Evolutionary conservation across 1,140 invertebrate species (phyloP).

Genomic region (Leptinotarsa texana): DNA sequence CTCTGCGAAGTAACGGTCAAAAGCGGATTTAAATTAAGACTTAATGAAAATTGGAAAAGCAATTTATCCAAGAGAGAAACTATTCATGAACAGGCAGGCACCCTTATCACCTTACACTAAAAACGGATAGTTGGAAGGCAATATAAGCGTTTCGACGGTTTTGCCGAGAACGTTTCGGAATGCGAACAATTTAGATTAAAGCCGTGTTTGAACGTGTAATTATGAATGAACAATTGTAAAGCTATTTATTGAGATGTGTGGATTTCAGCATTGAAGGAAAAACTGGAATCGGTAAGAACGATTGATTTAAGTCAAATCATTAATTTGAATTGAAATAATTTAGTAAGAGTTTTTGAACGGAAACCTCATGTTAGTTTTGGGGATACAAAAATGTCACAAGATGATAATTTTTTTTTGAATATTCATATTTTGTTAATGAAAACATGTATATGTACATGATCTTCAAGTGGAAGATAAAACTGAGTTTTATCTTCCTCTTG

Average conservation of each 20-base stretch:
- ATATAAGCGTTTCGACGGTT: conserved; percentile 27
- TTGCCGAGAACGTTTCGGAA: conserved; percentile 14
- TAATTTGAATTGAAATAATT: too few relatives aligned
- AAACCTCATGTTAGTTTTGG: too few relatives aligned
- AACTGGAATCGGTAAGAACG: too few relatives aligned
- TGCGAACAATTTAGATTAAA: conserved; percentile 29
- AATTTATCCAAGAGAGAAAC: conserved; percentile 31
- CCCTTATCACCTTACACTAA: conserved; percentile 23
- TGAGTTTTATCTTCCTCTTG: too few relatives aligned
- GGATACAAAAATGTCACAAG: too few relatives aligned
- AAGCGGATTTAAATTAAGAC: conserved; percentile 28
- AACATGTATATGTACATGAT: too few relatives aligned
- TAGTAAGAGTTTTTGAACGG: too few relatives aligned
- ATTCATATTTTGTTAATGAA: too few relatives aligned
- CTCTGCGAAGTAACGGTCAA: conserved; percentile 24
- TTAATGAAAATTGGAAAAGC: conserved; percentile 32
- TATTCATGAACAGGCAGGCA: conserved; percentile 29
- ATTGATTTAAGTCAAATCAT: too few relatives aligned
- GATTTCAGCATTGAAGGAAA: too few relatives aligned
- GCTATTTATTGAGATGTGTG: background rate
- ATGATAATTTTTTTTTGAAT: too few relatives aligned
- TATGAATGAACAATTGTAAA: background rate
- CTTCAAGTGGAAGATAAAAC: too few relatives aligned
- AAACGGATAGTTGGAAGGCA: conserved; percentile 29
- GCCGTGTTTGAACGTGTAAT: background rate